Conservation (phyloP, 2,113 vertebrate genomes). For the Onychostruthus taczanowskii region DNA sequence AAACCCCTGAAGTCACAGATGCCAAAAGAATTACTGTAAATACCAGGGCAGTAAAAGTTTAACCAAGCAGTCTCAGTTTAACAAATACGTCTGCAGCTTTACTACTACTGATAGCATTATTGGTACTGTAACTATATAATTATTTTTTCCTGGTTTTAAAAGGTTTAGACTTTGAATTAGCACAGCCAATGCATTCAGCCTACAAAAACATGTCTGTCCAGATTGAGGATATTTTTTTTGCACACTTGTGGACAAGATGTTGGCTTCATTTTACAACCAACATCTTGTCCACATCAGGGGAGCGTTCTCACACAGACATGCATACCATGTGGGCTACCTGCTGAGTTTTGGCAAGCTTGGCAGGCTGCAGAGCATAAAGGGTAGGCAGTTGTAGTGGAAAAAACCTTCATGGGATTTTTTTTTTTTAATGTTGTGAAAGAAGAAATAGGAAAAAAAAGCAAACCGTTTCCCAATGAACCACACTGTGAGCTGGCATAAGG, state of each 20-base stretch:
- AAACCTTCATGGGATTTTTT: constrained; percentile 76
- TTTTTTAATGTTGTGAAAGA: constrained; percentile 65
- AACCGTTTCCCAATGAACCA: constrained; percentile 70
- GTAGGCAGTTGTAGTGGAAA: constrained; percentile 75
- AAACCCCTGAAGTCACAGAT: constrained; percentile 4
- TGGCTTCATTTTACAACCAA: constrained; percentile 78
- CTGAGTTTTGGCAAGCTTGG: constrained; percentile 80
- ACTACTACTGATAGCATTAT: background rate
- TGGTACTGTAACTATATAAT: background rate
- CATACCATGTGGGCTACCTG: constrained; percentile 81
- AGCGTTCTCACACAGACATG: constrained; percentile 77
- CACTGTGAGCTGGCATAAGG: constrained; percentile 76
- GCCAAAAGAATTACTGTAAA: constrained; percentile 26
- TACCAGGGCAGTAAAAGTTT: constrained; percentile 17
- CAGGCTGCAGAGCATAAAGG: constrained; percentile 75
- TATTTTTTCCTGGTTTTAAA: constrained; percentile 33
- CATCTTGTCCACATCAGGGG: constrained; percentile 83
- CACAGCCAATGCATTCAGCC: constrained; percentile 30
- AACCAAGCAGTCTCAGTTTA: constrained; percentile 7
- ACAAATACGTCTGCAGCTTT: constrained; percentile 32
- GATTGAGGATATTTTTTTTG: constrained; percentile 64
- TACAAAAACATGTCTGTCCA: constrained; percentile 38
- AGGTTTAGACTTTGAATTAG: constrained; percentile 48
- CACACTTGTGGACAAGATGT: constrained; percentile 81
- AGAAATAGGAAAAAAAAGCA: background rate